Evolutionary conservation across 2,797 vertebrate genomes (phyloP).

Genomic region (Aplochiton taeniatus): DNA sequence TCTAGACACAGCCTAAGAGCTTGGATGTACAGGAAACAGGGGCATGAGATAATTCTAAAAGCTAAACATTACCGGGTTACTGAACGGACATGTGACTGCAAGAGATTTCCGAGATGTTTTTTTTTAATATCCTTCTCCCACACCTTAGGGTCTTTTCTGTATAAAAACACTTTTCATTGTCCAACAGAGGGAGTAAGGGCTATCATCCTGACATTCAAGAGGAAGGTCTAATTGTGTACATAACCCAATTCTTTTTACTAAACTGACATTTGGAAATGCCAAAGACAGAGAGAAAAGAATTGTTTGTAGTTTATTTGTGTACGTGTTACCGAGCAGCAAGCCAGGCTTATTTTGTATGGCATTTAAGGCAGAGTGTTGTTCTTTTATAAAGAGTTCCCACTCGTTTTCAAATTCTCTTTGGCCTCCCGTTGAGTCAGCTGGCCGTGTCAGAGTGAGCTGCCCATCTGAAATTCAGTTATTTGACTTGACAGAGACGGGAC

Average conservation of each 20-base stretch:
- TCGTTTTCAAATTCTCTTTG: slow-evolving; percentile 34
- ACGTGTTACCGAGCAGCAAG: slow-evolving; percentile 20
- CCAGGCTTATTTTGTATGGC: slow-evolving; percentile 36
- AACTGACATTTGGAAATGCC: slow-evolving; percentile 76
- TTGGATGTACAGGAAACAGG: slow-evolving; percentile 38
- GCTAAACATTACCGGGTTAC: slow-evolving; percentile 53
- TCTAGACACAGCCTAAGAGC: slow-evolving; percentile 19
- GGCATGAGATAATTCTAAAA: slow-evolving; percentile 37
- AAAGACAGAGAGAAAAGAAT: slow-evolving; percentile 43
- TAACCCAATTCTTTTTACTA: slow-evolving; percentile 67
- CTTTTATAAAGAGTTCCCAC: slow-evolving; percentile 22
- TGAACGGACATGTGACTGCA: slow-evolving; percentile 41
- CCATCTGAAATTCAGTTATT: slow-evolving; percentile 60
- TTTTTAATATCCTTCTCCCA: slow-evolving; percentile 24
- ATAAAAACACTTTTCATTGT: slow-evolving; percentile 34
- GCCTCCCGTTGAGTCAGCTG: slow-evolving; percentile 46
- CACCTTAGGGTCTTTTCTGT: slow-evolving; percentile 26
- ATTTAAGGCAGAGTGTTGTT: slow-evolving; percentile 13
- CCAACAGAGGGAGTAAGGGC: slow-evolving; percentile 36
- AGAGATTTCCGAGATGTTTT: slow-evolving; percentile 37
- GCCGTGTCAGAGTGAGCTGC: slow-evolving; percentile 49
- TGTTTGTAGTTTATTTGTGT: slow-evolving; percentile 37
- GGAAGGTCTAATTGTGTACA: slow-evolving; percentile 61
- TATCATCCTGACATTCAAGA: slow-evolving; percentile 67
- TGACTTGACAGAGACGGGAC: slow-evolving; percentile 67